Percentiles rank a stretch among this genome's conserved stretches.
phyloP scores from a whole-genome alignment of 2,113 vertebrate genomes.

The Apodemus sylvaticus region DNA sequence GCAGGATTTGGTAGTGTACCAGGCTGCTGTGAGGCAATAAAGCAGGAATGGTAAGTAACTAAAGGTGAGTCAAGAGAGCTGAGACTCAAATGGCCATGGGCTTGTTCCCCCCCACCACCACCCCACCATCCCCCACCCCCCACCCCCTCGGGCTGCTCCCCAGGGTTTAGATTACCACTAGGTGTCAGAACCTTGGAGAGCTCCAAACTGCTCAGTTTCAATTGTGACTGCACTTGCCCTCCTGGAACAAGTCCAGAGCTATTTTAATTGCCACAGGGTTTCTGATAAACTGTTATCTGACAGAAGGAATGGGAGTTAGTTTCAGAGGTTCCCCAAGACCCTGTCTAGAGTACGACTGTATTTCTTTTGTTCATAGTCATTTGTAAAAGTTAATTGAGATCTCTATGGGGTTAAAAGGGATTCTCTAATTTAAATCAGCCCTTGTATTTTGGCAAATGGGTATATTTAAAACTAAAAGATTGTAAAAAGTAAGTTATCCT shows the following conservation, averaged over 20 bases:
- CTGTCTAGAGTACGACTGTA: background rate
- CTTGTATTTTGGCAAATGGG: conserved; percentile 6
- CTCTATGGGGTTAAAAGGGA: background rate
- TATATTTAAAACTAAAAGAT: conserved; percentile 49
- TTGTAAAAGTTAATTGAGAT: conserved; percentile 41
- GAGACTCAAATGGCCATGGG: background rate
- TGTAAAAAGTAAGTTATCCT: background rate
- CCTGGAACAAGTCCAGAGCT: background rate
- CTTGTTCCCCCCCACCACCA: no score
- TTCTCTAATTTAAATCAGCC: background rate
- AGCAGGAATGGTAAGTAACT: background rate
- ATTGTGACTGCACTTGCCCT: background rate
- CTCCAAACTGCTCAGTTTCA: conserved; percentile 37
- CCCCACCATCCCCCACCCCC: no score
- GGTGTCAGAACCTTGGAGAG: conserved; percentile 78
- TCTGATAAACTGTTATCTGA: conserved; percentile 12
- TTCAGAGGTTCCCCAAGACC: conserved; percentile 1
- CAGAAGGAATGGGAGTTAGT: background rate
- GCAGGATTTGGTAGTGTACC: background rate
- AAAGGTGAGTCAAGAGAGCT: background rate
- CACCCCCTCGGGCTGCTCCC: no score
- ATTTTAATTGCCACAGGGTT: background rate
- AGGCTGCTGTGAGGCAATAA: background rate
- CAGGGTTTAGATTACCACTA: background rate
- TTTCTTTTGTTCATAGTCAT: background rate